phyloP scores from a whole-genome alignment of 2,888 invertebrate species.

The Lymantria monacha region DNA sequence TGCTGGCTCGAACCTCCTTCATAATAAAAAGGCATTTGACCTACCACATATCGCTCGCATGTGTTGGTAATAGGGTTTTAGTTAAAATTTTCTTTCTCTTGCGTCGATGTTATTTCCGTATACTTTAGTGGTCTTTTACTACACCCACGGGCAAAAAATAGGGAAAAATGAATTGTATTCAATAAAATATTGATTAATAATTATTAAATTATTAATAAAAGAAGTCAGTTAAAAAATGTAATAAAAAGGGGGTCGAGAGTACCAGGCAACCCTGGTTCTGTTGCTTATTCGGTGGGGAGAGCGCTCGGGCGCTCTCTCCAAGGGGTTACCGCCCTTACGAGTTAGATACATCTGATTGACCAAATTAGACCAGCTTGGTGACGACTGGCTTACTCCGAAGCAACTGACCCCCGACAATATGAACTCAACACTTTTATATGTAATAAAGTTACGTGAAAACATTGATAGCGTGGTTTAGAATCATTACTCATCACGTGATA shows the following conservation, averaged over 20 bases:
- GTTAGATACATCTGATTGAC: conserved; percentile 17
- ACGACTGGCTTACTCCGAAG: conserved; percentile 27
- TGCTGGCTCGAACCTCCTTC: too few species aligned
- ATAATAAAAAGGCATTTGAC: too few species aligned
- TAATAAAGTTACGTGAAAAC: neutral
- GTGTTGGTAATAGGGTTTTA: too few species aligned
- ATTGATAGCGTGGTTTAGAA: conserved; percentile 11
- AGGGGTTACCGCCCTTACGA: neutral
- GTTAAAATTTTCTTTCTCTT: too few species aligned
- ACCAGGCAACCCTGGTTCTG: neutral
- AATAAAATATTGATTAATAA: too few species aligned
- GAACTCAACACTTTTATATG: neutral
- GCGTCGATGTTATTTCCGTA: too few species aligned
- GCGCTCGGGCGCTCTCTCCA: neutral
- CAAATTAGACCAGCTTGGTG: conserved; percentile 31
- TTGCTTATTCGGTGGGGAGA: neutral
- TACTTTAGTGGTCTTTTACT: too few species aligned
- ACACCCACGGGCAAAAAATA: too few species aligned
- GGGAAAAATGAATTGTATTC: too few species aligned
- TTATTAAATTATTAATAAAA: too few species aligned
- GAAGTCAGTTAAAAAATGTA: too few species aligned
- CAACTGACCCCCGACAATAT: conserved; percentile 22
- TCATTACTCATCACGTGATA: neutral
- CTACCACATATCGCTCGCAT: too few species aligned
- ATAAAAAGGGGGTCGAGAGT: neutral